Conservation (phyloP, 2,797 vertebrate genomes). For the Tragelaphus eurycerus region DNA sequence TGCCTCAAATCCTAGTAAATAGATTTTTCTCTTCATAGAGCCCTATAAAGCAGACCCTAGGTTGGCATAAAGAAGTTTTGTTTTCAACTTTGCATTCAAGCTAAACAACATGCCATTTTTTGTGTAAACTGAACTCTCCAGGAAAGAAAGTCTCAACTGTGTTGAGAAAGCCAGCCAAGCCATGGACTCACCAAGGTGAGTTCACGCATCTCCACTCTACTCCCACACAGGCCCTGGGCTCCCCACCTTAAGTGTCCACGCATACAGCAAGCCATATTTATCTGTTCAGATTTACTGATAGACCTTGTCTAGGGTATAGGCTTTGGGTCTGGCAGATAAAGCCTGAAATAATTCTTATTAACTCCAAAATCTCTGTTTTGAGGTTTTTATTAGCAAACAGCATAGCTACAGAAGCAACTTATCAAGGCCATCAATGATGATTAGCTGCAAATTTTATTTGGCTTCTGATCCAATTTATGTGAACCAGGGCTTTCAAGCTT, state of each 20-base stretch:
- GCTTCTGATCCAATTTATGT: not conserved
- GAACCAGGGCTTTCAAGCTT: not conserved
- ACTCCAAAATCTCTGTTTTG: not conserved
- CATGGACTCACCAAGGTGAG: not conserved
- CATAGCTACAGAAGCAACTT: not conserved
- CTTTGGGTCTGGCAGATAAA: not conserved
- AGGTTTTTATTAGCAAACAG: not conserved
- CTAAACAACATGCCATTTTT: not conserved
- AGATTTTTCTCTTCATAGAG: not conserved
- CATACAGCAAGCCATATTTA: not conserved
- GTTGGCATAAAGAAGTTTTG: slow-evolving; percentile 8
- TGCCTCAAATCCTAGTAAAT: not conserved
- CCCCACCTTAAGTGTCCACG: not conserved
- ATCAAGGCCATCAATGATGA: not conserved
- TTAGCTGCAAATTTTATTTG: not conserved
- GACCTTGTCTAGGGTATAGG: not conserved
- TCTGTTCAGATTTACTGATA: not conserved
- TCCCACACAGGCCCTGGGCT: not conserved
- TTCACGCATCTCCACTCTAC: not conserved
- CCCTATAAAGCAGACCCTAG: not conserved
- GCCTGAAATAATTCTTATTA: not conserved
- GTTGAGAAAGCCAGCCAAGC: not conserved
- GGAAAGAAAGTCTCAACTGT: not conserved
- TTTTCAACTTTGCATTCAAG: slow-evolving; percentile 37
- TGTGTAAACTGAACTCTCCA: not conserved